phyloP scores from a whole-genome alignment of 2,113 vertebrate genomes.

The Trachemys scripta region DNA sequence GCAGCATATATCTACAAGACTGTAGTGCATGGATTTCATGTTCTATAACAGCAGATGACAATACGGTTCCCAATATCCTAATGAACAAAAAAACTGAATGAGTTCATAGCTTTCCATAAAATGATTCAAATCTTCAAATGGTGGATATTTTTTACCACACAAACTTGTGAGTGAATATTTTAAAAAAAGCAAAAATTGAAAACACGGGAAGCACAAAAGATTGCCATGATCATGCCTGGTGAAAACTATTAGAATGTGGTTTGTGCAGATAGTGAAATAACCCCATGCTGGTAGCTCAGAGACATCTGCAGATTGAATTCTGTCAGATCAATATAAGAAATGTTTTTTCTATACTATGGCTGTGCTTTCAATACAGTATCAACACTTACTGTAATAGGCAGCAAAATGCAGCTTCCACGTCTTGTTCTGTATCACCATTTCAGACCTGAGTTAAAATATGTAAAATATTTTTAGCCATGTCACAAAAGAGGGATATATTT shows the following conservation, averaged over 20 bases:
- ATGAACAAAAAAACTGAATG: not conserved
- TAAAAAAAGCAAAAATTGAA: not conserved
- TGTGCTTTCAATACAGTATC: constrained; percentile 37
- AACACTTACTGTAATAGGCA: constrained; percentile 62
- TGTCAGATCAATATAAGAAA: constrained; percentile 61
- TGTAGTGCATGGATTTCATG: not conserved
- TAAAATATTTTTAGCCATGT: not conserved
- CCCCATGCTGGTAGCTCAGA: constrained; percentile 40
- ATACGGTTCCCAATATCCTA: not conserved
- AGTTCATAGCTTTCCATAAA: not conserved
- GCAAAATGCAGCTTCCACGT: constrained; percentile 20
- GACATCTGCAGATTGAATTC: constrained; percentile 60
- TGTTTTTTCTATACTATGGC: not conserved
- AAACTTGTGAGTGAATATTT: not conserved
- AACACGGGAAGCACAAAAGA: constrained; percentile 1
- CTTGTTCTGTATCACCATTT: constrained; percentile 45
- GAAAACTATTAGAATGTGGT: constrained; percentile 27
- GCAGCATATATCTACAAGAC: not conserved
- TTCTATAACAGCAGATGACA: accelerated
- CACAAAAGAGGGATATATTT: not conserved
- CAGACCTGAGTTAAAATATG: constrained; percentile 35
- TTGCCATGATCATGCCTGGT: constrained; percentile 23
- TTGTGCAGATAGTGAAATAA: constrained; percentile 47
- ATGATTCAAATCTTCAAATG: not conserved
- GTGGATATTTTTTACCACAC: not conserved